Evolutionary conservation across 1,140 invertebrate species (phyloP), one percentile per base, ranked within the genome.

Genomic region (Centruroides sculpturatus): DNA sequence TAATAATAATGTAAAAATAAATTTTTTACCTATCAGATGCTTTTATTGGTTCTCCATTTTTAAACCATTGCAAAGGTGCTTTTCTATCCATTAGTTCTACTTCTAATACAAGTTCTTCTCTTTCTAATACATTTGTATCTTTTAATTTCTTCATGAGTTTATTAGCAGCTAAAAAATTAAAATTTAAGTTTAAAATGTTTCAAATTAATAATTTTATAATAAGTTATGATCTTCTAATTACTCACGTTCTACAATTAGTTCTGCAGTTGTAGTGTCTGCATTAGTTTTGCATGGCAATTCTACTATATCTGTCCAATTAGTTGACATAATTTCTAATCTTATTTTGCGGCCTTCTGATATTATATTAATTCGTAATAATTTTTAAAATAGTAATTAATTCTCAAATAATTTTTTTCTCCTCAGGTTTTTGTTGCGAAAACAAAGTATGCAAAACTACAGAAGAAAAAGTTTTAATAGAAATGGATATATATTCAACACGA

Each of bases 111-210:
- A 94, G 76, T 66, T 87, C 89, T 68, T 96, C 90, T 64, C 89
- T 82, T 75, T 98, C 93, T 67, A 93, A 81, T 36, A 82, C 87
- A 64, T 85, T 85, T 3, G 86, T 92, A 74, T 97, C 92, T 72
- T 94, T 91, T 8, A 98, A 80, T 77, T 94, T 95, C 77, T 97
- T 96, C 72, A 93, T 92, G 78, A 98, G 96, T 65, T 89, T 84
- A 76, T 97, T 95, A 67, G 86, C 83, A 77, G 95, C 89, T 93
- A 70, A 5, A 41, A 41, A 41, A 41, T 41, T 41, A 41, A 8
- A 41, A 41, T 8, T 23, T 1, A n/a, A 56, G 47, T 51, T 51
- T 3, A 11, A 34, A 51, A 34, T 51, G 6, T n/a, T 34, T 13
- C 11, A 13, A 51, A 51, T 13, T 3, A 34, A 13, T 8, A 51